Base-by-base conservation (phyloP, 2,797 vertebrate species). In the Denticeps clupeoides region DNA sequence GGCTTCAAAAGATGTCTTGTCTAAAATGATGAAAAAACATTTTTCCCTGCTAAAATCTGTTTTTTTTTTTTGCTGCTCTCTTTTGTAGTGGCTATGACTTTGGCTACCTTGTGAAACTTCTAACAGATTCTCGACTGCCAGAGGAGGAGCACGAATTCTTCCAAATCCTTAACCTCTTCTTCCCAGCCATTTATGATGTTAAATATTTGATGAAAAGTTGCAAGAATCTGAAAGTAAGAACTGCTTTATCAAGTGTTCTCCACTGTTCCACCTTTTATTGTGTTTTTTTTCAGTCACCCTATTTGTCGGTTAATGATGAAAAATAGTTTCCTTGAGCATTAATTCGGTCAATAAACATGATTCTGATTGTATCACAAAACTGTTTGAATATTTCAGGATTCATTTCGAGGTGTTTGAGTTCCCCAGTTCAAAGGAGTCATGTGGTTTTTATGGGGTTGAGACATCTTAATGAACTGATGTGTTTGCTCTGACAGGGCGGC, bases 191-290 rank as follows among this genome's bases (percentile, higher is more conserved):
- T 69, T 99, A 98, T 45, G 95, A 99, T 15, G 95, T 99, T 42
- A 99, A 99, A 47, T 99, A 99, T 65, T 64, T 99, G 48, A 99
- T 99, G 95, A 99, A 97, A 80, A 99, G 95, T 79, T 99, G 95
- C 77, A 99, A 97, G 81, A 99, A 97, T 71, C 83, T 99, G 2
- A 99, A 99, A 92, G 94, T 99, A 78, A 2, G 21, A 25, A 8
- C 15, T 26, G 35, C 4, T 4, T 37, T 11, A 25, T 22, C 16
- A 10, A 37, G 16, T 15, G 35, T 13, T 12, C 12, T 7, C 15
- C 10, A 16, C 7, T 35, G 11, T 11, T 16, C 4, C 3, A 6
- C 8, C 16, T 9, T 10, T 27, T 18, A 4, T 11, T 6, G 3
- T 44, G 7, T 3, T 23, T n/a, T n/a, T n/a, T n/a, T n/a, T n/a